Conservation (phyloP, 2,888 invertebrate genomes). For the Choristoneura rosaceana region DNA sequence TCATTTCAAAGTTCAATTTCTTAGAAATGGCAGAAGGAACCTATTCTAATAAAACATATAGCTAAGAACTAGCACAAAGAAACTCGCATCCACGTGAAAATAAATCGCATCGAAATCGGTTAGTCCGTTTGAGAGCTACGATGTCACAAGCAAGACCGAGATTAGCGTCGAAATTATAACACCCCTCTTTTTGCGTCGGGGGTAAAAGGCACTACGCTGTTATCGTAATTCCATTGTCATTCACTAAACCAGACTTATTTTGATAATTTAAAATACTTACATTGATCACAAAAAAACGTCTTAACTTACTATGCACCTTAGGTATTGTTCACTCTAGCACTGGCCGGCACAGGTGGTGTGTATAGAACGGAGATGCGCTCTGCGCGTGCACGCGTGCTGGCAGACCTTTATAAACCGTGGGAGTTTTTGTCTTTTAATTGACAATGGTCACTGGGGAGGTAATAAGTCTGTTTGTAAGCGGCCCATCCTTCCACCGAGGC, state of each 20-base stretch:
- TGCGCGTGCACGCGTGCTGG: constrained; percentile 70
- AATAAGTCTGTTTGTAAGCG: constrained; percentile 83
- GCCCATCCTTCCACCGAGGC: constrained; percentile 77
- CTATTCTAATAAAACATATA: too few relatives aligned
- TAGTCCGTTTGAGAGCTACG: too few relatives aligned
- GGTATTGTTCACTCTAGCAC: constrained; percentile 54
- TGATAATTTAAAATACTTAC: constrained; percentile 16
- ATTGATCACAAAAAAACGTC: constrained; percentile 25
- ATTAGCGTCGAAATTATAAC: too few relatives aligned
- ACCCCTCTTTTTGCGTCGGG: too few relatives aligned
- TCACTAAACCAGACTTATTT: not conserved
- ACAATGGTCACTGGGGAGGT: constrained; percentile 80
- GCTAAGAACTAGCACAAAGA: too few relatives aligned
- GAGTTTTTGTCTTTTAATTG: constrained; percentile 82
- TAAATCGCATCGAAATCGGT: too few relatives aligned
- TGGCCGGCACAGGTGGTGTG: constrained; percentile 59
- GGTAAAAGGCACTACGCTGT: not conserved
- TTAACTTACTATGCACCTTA: constrained; percentile 34
- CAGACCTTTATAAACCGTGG: constrained; percentile 83
- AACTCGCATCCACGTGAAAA: too few relatives aligned
- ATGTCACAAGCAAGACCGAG: too few relatives aligned
- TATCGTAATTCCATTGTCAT: not conserved
- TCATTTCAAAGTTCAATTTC: too few relatives aligned
- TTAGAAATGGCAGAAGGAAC: too few relatives aligned
- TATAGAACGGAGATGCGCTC: constrained; percentile 76